Evolutionary conservation across 2,113 vertebrate species (phyloP).

Genomic region (Marmota flaviventris): DNA sequence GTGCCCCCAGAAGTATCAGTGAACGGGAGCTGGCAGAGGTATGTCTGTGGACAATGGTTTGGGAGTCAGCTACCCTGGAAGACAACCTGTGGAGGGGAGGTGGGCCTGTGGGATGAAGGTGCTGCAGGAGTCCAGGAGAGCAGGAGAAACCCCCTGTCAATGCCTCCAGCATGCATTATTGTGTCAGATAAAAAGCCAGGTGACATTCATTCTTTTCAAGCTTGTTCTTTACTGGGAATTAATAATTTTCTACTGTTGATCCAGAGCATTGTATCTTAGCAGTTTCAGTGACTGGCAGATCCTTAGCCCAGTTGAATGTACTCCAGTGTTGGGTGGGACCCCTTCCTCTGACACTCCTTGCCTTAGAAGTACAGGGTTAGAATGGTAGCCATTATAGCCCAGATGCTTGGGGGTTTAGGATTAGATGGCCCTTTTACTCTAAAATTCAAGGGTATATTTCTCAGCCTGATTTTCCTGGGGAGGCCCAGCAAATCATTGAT

Average conservation of each 20-base stretch:
- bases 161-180: background rate
- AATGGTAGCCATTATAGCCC: background rate
- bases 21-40: slow-evolving; percentile 89
- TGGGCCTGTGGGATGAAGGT: background rate
- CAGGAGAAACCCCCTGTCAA: background rate
- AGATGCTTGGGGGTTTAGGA: background rate
- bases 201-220: background rate
- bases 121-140: background rate
- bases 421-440: background rate
- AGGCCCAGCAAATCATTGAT: background rate
- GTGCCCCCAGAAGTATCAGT: slow-evolving; percentile 76
- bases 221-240: background rate
- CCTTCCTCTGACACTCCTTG: background rate
- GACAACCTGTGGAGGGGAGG: background rate
- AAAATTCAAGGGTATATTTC: background rate
- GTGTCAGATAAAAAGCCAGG: background rate
- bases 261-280: background rate
- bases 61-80: background rate
- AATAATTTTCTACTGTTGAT: background rate
- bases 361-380: background rate
- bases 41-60: slow-evolving; percentile 40
- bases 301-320: background rate
- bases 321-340: too few relatives aligned
- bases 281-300: background rate
- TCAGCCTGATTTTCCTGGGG: background rate